Conservation (phyloP, 2,888 invertebrate genomes). For the Melipona bicolor region DNA sequence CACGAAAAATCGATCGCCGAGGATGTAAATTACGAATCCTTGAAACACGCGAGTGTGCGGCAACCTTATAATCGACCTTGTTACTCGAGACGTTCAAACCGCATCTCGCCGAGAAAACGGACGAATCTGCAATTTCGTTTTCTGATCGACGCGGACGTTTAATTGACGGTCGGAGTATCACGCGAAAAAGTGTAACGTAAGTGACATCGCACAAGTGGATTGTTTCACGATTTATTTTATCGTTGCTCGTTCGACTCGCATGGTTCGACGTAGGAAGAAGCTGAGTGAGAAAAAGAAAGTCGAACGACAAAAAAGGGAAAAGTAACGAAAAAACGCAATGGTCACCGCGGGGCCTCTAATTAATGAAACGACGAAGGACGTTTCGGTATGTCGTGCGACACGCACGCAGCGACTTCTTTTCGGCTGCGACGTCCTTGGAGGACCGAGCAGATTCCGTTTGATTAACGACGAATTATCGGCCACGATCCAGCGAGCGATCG, state of each 20-base stretch:
- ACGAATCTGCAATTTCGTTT: background rate
- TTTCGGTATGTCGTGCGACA: too few species aligned
- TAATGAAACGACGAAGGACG: background rate
- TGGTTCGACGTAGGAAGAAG: background rate
- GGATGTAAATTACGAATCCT: background rate
- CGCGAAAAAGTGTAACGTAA: background rate
- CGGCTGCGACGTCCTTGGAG: background rate
- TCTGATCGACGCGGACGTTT: background rate
- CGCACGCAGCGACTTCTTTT: too few species aligned
- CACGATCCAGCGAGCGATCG: constrained; percentile 46
- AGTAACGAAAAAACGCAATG: background rate
- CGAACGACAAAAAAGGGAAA: background rate
- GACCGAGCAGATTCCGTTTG: constrained; percentile 43
- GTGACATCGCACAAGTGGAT: too few species aligned
- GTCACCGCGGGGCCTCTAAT: background rate
- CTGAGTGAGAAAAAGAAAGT: background rate
- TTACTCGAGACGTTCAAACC: constrained; percentile 31
- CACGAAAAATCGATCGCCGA: too few species aligned
- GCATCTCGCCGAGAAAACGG: constrained; percentile 17
- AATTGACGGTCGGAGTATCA: background rate
- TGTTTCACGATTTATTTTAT: background rate
- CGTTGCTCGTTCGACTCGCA: background rate
- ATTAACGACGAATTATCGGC: constrained; percentile 63
- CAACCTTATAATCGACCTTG: constrained; percentile 47
- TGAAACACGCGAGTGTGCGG: background rate